Base-by-base conservation (phyloP, 2,888 invertebrate species). In the Ernsta delagoae region DNA sequence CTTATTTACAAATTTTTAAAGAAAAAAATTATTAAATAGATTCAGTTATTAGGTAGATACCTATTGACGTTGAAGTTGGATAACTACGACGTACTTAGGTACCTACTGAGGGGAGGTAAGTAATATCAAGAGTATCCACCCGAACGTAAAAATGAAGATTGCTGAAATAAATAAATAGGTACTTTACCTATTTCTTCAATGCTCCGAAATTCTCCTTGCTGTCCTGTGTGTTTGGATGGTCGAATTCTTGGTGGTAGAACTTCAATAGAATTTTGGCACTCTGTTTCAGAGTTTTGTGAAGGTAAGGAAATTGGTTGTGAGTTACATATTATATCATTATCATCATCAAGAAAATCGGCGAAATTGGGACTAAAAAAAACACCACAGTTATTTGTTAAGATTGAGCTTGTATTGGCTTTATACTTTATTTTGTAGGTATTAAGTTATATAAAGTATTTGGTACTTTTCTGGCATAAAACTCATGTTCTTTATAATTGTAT, bases 251-350 rank as follows among this genome's bases (percentile, higher is more conserved):
- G n/a, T 53, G 65, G 3, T 39, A n/a, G 16, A 53, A 59, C 41
- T 48, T 57, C 24, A 11, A 34, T 8, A 56, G 12, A 3, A 57
- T 56, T 65, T 57, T 45, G 45, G 1, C 39, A 9, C 5, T 36
- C 62, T 1, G 24, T 31, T 7, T 72, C 70, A 48, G 72, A 70
- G 36, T 70, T 75, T 73, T 62, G 70, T 11, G 78, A 82, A 11
- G 87, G 74, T 16, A 92, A 77, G 0, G 92, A 92, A 63, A 93
- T 59, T 3, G 93, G 92, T 72, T 87, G 92, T 0, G 92, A 92
- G 71, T 86, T 76, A 41, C 74, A 73, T 75, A 86, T 83, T 75
- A 43, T 5, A 50, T 57, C 7, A 43, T 57, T 59, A 11, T 87
- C 89, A 61, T 88, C 87, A 16, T 78, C 78, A n/a, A 91, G 75